Evolutionary conservation across 2,888 invertebrate species (phyloP).

Genomic region (Microplitis manilae): DNA sequence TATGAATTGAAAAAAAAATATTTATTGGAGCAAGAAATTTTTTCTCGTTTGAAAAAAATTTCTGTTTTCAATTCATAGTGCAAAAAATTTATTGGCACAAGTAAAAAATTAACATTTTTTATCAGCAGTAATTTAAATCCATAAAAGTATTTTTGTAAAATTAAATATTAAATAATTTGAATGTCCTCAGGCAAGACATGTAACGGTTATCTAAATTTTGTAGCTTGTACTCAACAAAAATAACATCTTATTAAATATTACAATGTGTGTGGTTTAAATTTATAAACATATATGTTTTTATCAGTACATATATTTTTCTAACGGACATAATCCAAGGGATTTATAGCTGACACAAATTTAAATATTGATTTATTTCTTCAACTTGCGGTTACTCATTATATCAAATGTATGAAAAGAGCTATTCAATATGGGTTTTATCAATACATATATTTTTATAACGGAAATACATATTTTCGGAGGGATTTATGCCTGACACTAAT

Average conservation of each 20-base stretch:
- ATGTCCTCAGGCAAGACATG: neutral
- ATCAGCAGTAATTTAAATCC: neutral
- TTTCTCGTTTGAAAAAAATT: no score
- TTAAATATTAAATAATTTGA: neutral
- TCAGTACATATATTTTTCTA: neutral
- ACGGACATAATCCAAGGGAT: neutral
- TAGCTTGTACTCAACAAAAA: neutral
- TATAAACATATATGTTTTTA: neutral
- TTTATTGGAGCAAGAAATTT: no score
- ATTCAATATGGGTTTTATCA: neutral
- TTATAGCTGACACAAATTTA: neutral
- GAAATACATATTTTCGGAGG: neutral
- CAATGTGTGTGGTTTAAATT: neutral
- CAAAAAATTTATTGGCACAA: no score
- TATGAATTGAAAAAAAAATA: no score
- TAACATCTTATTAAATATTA: neutral
- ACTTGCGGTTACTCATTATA: neutral
- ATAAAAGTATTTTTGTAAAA: neutral
- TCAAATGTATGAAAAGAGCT: neutral
- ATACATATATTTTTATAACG: neutral
- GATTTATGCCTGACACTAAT: neutral
- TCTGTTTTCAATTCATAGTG: no score
- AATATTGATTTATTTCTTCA: neutral
- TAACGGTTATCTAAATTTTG: neutral
- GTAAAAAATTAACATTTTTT: neutral